Base-by-base conservation (phyloP, 2,888 invertebrate genomes). In the Pediacus dermestoides region DNA sequence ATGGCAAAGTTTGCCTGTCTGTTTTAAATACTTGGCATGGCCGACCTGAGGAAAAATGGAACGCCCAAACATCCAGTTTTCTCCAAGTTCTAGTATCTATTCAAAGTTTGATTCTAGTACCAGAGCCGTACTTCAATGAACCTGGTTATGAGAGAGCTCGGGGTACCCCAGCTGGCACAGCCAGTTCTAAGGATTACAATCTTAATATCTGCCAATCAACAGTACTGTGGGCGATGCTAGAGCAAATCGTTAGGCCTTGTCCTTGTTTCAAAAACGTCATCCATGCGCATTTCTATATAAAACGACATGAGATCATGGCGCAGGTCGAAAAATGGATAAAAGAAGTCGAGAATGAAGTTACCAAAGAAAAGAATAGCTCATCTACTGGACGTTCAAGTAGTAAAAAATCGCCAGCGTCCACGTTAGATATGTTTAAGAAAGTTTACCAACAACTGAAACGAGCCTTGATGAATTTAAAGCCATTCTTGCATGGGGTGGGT, bases 11-110 rank as follows among this genome's bases (percentile, higher is more conserved):
- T 43, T 95, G 94, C 69, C 82, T 95, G 63, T 92, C 92, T 52
- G 90, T 95, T 49, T 75, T 95, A 50, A 94, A 94, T 72, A 95
- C 94, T 2, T 95, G 94, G 94, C 93, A 94, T 68, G 94, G 94
- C 4, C 75, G 93, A 35, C 94, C 94, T 13, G 94, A 94, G 71
- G 95, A 95, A 71, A 92, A 93, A 68, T 95, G 94, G 94, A 94
- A 92, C 72, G 86, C 93, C 44, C 90, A 92, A 67, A 94, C 93
- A 0, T 93, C 92, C 27, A 92, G 91, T 67, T 92, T 95, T 64
- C 75, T 94, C 44, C 87, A 88, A 84, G 91, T 93, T 46, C 76
- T 93, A 61, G 92, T 93, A 23, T 92, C 92, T 9, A 92, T 93
- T 65, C 92, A 93, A 71, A 90, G 90, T 27, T 73, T 93, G 59